Evolutionary conservation across 2,797 vertebrate genomes (phyloP).

Genomic region (Chaetodon trifasciatus): DNA sequence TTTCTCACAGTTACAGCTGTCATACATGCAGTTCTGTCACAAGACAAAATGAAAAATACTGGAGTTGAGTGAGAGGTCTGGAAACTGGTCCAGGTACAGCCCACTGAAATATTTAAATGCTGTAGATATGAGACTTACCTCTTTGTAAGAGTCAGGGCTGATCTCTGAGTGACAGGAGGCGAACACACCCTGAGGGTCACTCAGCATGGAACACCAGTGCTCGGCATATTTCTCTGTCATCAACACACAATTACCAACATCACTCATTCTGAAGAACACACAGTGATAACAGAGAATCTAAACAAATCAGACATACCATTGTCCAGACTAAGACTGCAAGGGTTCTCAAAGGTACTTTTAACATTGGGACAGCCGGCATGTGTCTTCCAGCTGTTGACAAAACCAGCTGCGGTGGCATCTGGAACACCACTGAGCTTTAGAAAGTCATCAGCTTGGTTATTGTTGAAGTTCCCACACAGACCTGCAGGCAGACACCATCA

Average conservation of each 20-base stretch:
- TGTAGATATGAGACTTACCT: constrained; percentile 73
- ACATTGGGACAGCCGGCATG: constrained; percentile 73
- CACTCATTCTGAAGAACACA: background rate
- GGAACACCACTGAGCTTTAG: constrained; percentile 74
- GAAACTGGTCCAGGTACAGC: background rate
- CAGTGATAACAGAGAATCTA: background rate
- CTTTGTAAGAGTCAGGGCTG: constrained; percentile 83
- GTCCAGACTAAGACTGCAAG: constrained; percentile 81
- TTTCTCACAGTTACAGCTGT: constrained; percentile 84
- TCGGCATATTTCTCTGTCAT: constrained; percentile 90
- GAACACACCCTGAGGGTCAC: constrained; percentile 83
- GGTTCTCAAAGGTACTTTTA: constrained; percentile 74
- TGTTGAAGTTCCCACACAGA: constrained; percentile 85
- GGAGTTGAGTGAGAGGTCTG: background rate
- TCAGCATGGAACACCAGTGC: constrained; percentile 90
- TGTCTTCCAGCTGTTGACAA: constrained; percentile 84
- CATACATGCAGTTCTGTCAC: constrained; percentile 83
- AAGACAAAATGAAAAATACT: constrained; percentile 8
- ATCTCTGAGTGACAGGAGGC: constrained; percentile 87
- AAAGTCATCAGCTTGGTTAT: constrained; percentile 82
- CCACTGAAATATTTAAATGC: background rate
- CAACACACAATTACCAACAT: constrained; percentile 10
- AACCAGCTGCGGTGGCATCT: constrained; percentile 79
- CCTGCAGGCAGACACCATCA: constrained; percentile 57
- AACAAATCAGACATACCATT: constrained; percentile 67